phyloP scores from a whole-genome alignment of 64 coral and sea anemone species.

The Montipora capricornis region DNA sequence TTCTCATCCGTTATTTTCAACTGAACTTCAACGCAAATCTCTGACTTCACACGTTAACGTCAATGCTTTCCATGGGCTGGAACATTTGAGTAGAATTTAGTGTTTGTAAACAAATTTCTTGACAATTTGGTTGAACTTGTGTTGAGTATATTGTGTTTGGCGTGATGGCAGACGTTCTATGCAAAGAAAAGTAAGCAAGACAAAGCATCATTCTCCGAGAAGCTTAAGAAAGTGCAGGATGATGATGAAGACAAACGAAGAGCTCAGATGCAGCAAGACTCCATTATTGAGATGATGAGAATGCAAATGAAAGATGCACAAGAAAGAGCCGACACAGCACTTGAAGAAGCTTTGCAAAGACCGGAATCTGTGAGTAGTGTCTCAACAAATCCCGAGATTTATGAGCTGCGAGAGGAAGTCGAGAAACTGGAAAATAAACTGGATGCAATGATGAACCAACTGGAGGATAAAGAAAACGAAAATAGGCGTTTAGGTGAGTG shows the following conservation, averaged over 20 bases:
- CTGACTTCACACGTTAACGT: too few relatives aligned
- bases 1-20: too few relatives aligned
- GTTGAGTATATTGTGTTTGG: too few relatives aligned
- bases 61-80: too few relatives aligned
- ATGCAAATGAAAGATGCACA: slow-evolving; percentile 97
- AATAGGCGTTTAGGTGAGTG: slow-evolving; percentile 86
- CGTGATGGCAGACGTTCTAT: slow-evolving; percentile 54
- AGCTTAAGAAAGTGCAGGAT: slow-evolving; percentile 82
- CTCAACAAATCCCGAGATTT: slow-evolving; percentile 75
- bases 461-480: slow-evolving; percentile 91
- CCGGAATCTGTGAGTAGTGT: slow-evolving; percentile 71
- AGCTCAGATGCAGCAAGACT: slow-evolving; percentile 87
- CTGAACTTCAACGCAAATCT: too few relatives aligned
- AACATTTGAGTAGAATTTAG: too few relatives aligned
- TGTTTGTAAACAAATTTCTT: too few relatives aligned
- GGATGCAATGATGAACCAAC: slow-evolving; percentile 78
- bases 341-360: slow-evolving; percentile 88
- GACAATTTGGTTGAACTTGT: too few relatives aligned
- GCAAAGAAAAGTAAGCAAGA: slow-evolving; percentile 81
- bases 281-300: slow-evolving; percentile 93
- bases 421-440: slow-evolving; percentile 85
- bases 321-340: slow-evolving; percentile 69
- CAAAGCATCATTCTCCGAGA: slow-evolving; percentile 62
- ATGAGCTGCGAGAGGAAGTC: slow-evolving; percentile 78
- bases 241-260: slow-evolving; percentile 64